These are phyloP conservation scores for Leptarthrus brevirostris DNA, from an alignment of 2,888 invertebrate genomes.

Conservation along the genomic window DNA sequence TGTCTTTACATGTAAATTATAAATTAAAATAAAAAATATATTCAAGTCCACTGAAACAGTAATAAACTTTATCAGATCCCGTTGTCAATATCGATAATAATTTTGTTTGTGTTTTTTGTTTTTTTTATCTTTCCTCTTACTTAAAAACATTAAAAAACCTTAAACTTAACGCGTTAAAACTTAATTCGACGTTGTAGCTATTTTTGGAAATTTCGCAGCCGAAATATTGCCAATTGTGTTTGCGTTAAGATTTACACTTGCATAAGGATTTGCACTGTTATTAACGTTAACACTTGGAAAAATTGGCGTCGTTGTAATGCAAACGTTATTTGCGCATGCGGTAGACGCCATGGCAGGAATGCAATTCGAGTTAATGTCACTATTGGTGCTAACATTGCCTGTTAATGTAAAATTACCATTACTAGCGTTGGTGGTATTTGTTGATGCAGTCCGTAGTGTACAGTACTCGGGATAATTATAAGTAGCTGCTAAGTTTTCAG, in stretches of 20 bases:
- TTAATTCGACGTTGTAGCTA: constrained; percentile 41
- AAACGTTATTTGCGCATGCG: constrained; percentile 12
- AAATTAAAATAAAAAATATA: constrained; percentile 2
- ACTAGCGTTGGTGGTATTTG: constrained; percentile 33
- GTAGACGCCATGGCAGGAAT: constrained; percentile 30
- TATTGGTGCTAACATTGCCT: constrained; percentile 20
- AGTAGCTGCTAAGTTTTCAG: neutral
- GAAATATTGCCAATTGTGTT: constrained; percentile 45
- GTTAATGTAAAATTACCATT: constrained; percentile 38
- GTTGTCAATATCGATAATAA: constrained; percentile 21
- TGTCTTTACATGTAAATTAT: constrained; percentile 43
- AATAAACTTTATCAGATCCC: constrained; percentile 35
- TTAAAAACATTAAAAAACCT: constrained; percentile 15
- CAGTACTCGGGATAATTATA: constrained; percentile 10
- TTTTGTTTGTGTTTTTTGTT: no score
- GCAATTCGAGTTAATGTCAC: constrained; percentile 16
- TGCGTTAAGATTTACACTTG: constrained; percentile 23
- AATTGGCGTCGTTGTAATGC: constrained; percentile 21
- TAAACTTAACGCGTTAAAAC: constrained; percentile 32
- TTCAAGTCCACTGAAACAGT: constrained; percentile 10
- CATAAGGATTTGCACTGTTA: constrained; percentile 9
- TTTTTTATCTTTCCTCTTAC: constrained; percentile 3
- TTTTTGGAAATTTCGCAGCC: constrained; percentile 40
- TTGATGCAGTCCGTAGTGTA: constrained; percentile 58
- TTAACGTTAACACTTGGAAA: neutral